A percentile compares a stretch with the other conserved stretches of the same genome.
Evolutionary conservation across 2,113 vertebrate genomes (phyloP).

Genomic region (Piprites chloris): DNA sequence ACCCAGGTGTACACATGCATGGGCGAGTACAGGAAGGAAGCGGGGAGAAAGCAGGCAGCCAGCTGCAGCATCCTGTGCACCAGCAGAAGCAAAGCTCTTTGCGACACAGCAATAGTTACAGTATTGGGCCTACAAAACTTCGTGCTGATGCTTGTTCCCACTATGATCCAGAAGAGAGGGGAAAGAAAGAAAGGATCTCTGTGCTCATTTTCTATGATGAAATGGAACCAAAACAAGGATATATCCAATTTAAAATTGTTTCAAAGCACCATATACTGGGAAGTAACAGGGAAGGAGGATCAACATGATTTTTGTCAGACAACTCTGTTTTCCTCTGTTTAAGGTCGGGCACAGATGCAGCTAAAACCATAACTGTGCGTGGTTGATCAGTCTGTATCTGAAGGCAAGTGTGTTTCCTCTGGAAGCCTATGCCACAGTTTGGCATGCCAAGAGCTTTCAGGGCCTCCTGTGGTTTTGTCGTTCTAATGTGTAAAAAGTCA

Average conservation of each 20-base stretch:
- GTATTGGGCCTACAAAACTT: neutral
- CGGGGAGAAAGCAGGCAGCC: accelerated
- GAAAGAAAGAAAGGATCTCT: neutral
- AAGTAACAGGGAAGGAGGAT: neutral
- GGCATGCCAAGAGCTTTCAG: accelerated
- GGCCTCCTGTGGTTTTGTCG: neutral
- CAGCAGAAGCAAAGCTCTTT: neutral
- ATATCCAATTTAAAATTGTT: neutral
- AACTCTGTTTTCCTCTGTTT: neutral
- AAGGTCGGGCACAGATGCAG: neutral
- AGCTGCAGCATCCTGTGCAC: neutral
- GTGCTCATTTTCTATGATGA: accelerated
- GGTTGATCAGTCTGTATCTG: neutral
- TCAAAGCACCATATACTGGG: neutral
- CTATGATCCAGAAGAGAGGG: neutral
- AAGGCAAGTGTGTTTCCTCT: neutral
- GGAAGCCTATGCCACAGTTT: neutral
- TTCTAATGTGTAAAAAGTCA: accelerated
- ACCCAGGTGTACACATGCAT: neutral
- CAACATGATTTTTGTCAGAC: neutral
- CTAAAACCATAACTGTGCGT: neutral
- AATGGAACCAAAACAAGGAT: neutral
- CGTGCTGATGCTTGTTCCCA: neutral
- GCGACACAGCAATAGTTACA: neutral
- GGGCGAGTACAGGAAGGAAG: neutral